Percentiles rank a stretch among this genome's conserved stretches.
These are phyloP conservation scores for Ips typographus DNA, from an alignment of 1,140 invertebrate genomes.

Conservation along the genomic window DNA sequence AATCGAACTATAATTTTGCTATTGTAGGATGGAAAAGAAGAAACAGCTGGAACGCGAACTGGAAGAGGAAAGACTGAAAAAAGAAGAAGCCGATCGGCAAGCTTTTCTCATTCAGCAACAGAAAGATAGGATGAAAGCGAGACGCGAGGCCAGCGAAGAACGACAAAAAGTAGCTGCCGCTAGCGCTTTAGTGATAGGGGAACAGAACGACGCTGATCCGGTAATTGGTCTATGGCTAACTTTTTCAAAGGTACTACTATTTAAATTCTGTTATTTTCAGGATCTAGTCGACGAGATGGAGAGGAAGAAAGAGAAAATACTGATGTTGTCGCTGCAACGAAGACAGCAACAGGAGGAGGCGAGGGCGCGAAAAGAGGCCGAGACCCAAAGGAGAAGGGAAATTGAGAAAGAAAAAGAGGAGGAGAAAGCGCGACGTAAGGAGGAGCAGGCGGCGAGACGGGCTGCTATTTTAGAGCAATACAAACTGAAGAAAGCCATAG, in stretches of 20 bases:
- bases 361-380: constrained; percentile 80
- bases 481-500: constrained; percentile 90
- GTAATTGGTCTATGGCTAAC: constrained; percentile 53
- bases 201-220: constrained; percentile 67
- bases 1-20: too few species aligned
- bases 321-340: constrained; percentile 82
- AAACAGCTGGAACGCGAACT: constrained; percentile 39
- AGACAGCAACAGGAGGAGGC: constrained; percentile 87
- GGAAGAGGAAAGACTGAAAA: constrained; percentile 51
- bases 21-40: constrained; percentile 37
- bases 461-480: constrained; percentile 91
- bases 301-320: constrained; percentile 84
- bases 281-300: constrained; percentile 85
- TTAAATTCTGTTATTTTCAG: constrained; percentile 52
- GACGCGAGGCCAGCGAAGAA: constrained; percentile 56
- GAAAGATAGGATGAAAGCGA: constrained; percentile 52
- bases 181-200: constrained; percentile 70
- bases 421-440: constrained; percentile 80
- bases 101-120: constrained; percentile 52
- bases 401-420: constrained; percentile 83
- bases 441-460: constrained; percentile 84
- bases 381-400: constrained; percentile 75
- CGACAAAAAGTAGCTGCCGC: constrained; percentile 54
- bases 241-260: background rate
- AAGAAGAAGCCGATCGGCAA: constrained; percentile 47